Conservation (phyloP, 2,113 vertebrate genomes). For the human (Homo sapiens) region GRCh38 chrX:15916001-15916500, state of each 20-base stretch:
- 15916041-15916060: background rate
- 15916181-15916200: too few relatives aligned
- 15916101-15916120: constrained; percentile 7
- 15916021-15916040: background rate
- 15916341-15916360: background rate
- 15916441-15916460: background rate
- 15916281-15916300: too few relatives aligned
- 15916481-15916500: background rate
- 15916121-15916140: background rate
- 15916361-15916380: background rate
- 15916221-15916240: too few relatives aligned
- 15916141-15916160: too few relatives aligned
- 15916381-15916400: background rate
- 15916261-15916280: too few relatives aligned
- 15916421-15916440: background rate
- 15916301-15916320: background rate
- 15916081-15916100: background rate
- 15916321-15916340: background rate
- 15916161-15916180: too few relatives aligned
- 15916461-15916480: too few relatives aligned
- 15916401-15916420: background rate
- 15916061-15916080: background rate
- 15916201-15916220: too few relatives aligned
- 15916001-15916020: background rate
- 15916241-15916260: too few relatives aligned